These are phyloP conservation scores for Urophycis tenuis DNA, from an alignment of 2,797 vertebrate genomes.

Conservation along the genomic window DNA sequence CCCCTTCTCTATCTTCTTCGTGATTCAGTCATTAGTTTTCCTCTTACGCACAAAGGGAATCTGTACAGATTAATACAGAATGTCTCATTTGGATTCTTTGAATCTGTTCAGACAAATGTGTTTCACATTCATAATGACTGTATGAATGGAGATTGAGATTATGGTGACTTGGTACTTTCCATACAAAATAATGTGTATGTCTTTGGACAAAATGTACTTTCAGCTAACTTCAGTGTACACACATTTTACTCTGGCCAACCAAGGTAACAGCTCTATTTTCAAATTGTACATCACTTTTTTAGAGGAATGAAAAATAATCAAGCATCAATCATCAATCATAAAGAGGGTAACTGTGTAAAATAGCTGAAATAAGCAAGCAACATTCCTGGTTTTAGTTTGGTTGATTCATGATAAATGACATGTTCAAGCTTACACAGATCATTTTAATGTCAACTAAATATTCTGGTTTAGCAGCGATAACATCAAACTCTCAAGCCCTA, in stretches of 20 bases:
- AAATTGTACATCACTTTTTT: neutral
- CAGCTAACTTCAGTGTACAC: neutral
- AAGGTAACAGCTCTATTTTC: neutral
- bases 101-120: constrained; percentile 27
- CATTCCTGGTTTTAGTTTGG: neutral
- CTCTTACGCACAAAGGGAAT: constrained; percentile 32
- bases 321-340: neutral
- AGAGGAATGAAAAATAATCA: neutral
- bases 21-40: constrained; percentile 36
- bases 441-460: neutral
- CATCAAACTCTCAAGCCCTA: neutral
- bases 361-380: neutral
- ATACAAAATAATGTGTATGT: neutral
- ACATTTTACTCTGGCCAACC: neutral
- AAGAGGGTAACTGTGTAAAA: neutral
- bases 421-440: neutral
- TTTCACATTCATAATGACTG: constrained; percentile 2
- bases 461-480: neutral
- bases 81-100: constrained; percentile 40
- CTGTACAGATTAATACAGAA: constrained; percentile 36
- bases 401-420: neutral
- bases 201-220: neutral
- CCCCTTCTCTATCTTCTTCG: constrained; percentile 37
- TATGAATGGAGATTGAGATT: constrained; percentile 1
- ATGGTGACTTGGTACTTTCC: neutral